Conservation (phyloP, 2,797 vertebrate species). For the Acipenser ruthenus region DNA sequence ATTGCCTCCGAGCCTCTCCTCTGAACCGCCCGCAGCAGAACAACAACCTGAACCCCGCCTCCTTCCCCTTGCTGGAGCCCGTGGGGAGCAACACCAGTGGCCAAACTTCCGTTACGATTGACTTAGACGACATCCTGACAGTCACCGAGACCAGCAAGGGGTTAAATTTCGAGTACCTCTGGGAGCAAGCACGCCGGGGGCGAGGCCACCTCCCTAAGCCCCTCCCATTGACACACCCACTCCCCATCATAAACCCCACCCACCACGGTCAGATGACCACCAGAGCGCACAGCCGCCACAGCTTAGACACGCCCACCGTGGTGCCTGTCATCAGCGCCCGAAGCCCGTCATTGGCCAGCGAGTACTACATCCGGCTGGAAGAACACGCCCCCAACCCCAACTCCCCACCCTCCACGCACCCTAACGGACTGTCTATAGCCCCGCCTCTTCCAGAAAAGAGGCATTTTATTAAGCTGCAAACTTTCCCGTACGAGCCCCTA, state of each 20-base stretch:
- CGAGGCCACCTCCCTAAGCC: constrained; percentile 68
- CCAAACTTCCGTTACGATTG: constrained; percentile 58
- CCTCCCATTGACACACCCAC: constrained; percentile 56
- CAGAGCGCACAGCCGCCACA: constrained; percentile 48
- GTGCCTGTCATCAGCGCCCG: constrained; percentile 85
- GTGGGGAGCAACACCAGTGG: constrained; percentile 58
- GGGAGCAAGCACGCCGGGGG: constrained; percentile 82
- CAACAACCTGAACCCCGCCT: constrained; percentile 52
- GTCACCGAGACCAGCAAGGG: constrained; percentile 88
- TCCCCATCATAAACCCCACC: constrained; percentile 63
- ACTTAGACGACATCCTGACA: constrained; percentile 83
- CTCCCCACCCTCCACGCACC: constrained; percentile 37
- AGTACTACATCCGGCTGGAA: constrained; percentile 89
- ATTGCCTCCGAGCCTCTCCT: constrained; percentile 66
- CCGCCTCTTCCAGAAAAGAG: constrained; percentile 36
- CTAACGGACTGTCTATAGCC: no score
- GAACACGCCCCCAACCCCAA: constrained; percentile 74
- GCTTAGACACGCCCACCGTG: constrained; percentile 81
- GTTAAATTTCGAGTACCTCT: constrained; percentile 89
- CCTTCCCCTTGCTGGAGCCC: constrained; percentile 74
- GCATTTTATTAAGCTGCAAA: no score
- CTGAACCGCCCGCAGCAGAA: constrained; percentile 53
- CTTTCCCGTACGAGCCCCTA: no score
- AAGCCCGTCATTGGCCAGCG: constrained; percentile 84
- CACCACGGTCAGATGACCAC: constrained; percentile 29